Conservation (phyloP, 2,113 vertebrate species). For the Otis tarda region DNA sequence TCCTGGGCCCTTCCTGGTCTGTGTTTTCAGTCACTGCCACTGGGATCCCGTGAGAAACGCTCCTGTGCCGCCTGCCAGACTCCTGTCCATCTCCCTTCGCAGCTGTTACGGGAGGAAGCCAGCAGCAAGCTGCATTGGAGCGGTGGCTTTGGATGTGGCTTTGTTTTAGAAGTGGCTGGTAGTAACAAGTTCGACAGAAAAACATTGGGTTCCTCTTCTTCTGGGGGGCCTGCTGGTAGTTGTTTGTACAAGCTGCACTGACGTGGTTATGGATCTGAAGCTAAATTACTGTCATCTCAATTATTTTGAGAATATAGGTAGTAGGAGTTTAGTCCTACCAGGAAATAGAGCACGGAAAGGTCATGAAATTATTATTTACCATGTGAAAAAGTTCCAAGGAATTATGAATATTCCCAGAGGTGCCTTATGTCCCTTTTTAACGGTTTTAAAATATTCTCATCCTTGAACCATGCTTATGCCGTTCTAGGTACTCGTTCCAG, state of each 20-base stretch:
- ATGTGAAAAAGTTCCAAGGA: not conserved
- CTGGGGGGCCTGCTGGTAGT: not conserved
- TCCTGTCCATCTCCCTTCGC: not conserved
- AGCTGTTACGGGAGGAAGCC: fast-evolving
- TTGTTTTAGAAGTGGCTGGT: not conserved
- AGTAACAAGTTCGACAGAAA: not conserved
- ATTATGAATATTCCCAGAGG: not conserved
- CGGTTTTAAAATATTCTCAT: not conserved
- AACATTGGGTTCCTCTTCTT: not conserved
- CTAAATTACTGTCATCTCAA: too few relatives aligned
- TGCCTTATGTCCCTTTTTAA: not conserved
- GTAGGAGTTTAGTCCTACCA: not conserved
- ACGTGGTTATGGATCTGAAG: not conserved
- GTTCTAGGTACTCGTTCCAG: slow-evolving; percentile 94
- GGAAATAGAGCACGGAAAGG: not conserved
- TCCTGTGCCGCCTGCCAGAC: not conserved
- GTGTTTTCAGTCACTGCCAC: not conserved
- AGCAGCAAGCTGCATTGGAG: not conserved
- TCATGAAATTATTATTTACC: not conserved
- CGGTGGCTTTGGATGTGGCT: not conserved
- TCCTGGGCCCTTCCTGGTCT: not conserved
- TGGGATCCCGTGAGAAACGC: fast-evolving
- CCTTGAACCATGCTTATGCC: not conserved
- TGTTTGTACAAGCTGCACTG: not conserved
- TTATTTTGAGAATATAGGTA: not conserved